Conservation (phyloP, 2,797 vertebrate species). For the Emydoidea blandingii region DNA sequence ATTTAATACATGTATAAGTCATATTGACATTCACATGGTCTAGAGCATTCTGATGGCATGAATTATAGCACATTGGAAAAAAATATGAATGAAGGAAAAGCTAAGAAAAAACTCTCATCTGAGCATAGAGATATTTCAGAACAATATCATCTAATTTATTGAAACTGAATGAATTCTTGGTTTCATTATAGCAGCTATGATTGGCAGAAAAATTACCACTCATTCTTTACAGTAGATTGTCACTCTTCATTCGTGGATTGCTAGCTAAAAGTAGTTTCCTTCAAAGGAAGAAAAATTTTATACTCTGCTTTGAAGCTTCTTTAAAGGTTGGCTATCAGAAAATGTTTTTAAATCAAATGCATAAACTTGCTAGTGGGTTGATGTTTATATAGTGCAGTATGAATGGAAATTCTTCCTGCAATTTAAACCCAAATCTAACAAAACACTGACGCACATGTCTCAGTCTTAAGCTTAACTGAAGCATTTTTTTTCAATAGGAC, state of each 20-base stretch:
- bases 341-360: neutral
- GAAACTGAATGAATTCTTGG: neutral
- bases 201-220: neutral
- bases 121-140: neutral
- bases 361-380: neutral
- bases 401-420: conserved; percentile 59
- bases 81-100: neutral
- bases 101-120: neutral
- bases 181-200: neutral
- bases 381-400: conserved; percentile 46
- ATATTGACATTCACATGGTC: neutral
- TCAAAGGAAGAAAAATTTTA: neutral
- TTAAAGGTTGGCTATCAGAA: neutral
- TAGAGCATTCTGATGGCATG: neutral
- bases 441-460: conserved; percentile 47
- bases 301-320: neutral
- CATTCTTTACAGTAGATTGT: neutral
- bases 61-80: neutral
- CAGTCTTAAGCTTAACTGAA: conserved; percentile 49
- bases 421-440: conserved; percentile 51
- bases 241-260: neutral
- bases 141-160: neutral
- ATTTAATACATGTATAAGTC: neutral
- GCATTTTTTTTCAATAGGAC: conserved; percentile 46
- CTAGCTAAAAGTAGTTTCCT: neutral